Evolutionary conservation across 2,888 invertebrate genomes (phyloP), one percentile per base, ranked within the genome.

Genomic region (Tanypteryx hageni): DNA sequence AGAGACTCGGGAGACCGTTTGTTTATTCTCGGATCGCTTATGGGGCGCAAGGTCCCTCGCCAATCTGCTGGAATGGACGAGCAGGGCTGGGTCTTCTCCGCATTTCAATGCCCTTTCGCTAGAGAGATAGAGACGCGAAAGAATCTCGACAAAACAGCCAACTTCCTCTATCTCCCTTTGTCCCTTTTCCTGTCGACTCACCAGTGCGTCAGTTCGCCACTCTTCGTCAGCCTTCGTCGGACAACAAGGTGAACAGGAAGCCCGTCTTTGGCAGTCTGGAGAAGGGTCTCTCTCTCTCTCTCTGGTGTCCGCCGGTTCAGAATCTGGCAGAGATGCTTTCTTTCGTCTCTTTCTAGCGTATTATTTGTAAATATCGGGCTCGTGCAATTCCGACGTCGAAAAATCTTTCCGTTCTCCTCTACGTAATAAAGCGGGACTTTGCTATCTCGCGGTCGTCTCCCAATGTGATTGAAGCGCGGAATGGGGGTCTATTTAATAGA

Each of bases 391-490:
- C n/a, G n/a, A n/a, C n/a, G 44, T 44, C 44, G 3, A 44, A 44
- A 44, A 44, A 44, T 44, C 44, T 44, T n/a, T n/a, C n/a, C n/a
- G n/a, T n/a, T n/a, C n/a, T n/a, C n/a, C n/a, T 44, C 44, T 44
- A 3, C 31, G 57, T 9, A 44, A 31, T 14, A 82, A n/a, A 57
- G 16, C 56, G 83, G 16, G 61, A 16, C 27, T 61, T 68, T 44
- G 18, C 89, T 89, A 64, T 61, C 64, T 68, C 89, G 89, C 18
- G 10, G 85, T 85, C 89, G 61, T 68, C 89, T 89, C 64, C 89
- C 89, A 89, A 89, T 89, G 44, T 89, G 89, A 68, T 89, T 31
- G 68, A 44, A 61, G 61, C 31, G 10, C 44, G 8, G 44, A 44
- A 56, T 64, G 44, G 64, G 89, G 31, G n/a, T 44, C 89, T 44